Evolutionary conservation across 2,113 vertebrate species (phyloP), one percentile per base, ranked within the genome.

Genomic region (Serinus canaria): DNA sequence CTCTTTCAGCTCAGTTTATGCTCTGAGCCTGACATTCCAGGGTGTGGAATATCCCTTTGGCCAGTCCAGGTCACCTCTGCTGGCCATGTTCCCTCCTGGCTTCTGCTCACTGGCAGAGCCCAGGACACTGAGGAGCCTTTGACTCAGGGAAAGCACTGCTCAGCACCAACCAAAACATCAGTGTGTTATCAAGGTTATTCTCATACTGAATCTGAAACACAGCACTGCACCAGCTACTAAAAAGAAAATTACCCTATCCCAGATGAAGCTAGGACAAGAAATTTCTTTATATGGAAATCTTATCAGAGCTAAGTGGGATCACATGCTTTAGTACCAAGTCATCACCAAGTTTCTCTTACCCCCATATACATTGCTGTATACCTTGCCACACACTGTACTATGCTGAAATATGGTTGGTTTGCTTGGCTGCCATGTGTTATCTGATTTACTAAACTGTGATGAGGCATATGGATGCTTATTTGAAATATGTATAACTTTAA

Each of bases 161-260:
- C 21, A 67, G 28, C 62, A 75, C 7, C 13, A 16, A 25, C 30
- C 30, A 25, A 15, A 53, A 62, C 39, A 68, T 46, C 47, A 41
- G 41, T 0, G 0, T 21, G 11, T 22, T 62, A 12, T 25, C 69
- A 41, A 37, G 0, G 0, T 46, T 39, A 46, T 46, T 46, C 33
- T 75, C 62, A 7, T 4, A 13, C 25, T 55, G 41, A 83, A 25
- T 62, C 41, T 0, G 1, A 75, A 82, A 76, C 60, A 67, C 20
- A 41, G 47, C 53, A 22, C 47, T 55, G 46, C 46, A 89, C 11
- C 13, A 75, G 11, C 39, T 47, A 30, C 11, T 4, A 15, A 41
- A 62, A 75, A 46, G 62, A 89, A 83, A 83, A 62, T 22, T 0
- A 37, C 37, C 37, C 37, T 37, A n/a, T 69, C 11, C 16, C 21